A percentile compares a stretch with the other conserved stretches of the same genome.
Conservation (phyloP, 2,113 vertebrate species). For the Ovis aries region DNA sequence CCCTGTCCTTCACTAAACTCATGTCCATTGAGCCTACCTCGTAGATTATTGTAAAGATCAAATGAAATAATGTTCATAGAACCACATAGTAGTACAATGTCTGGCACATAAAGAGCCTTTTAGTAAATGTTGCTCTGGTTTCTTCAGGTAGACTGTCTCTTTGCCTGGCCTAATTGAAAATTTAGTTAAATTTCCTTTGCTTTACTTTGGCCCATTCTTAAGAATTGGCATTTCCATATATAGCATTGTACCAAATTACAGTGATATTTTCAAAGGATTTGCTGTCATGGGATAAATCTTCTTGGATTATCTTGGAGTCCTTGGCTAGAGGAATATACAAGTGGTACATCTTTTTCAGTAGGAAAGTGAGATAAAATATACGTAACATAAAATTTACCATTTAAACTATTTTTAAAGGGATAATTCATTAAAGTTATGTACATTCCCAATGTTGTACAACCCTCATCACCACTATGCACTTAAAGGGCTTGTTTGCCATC, state of each 20-base stretch:
- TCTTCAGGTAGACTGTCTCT: background rate
- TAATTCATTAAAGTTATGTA: background rate
- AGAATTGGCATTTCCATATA: background rate
- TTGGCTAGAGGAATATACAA: background rate
- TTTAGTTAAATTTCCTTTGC: background rate
- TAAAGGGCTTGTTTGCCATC: background rate
- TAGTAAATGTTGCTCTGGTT: background rate
- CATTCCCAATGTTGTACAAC: background rate
- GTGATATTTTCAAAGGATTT: background rate
- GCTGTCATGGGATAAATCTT: background rate
- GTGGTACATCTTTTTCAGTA: background rate
- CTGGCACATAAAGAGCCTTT: background rate
- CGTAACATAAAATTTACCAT: background rate
- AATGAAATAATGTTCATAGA: background rate
- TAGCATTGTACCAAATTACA: background rate
- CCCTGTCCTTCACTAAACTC: background rate
- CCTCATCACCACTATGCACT: background rate
- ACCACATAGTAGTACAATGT: background rate
- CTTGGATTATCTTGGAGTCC: background rate
- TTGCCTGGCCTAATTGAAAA: background rate
- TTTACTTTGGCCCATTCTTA: background rate
- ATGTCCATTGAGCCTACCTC: background rate
- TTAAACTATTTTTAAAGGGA: background rate
- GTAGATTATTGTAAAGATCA: background rate
- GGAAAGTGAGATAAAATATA: background rate